These are phyloP conservation scores for Uropetala carovei DNA, from an alignment of 2,888 invertebrate species.

Conservation along the genomic window DNA sequence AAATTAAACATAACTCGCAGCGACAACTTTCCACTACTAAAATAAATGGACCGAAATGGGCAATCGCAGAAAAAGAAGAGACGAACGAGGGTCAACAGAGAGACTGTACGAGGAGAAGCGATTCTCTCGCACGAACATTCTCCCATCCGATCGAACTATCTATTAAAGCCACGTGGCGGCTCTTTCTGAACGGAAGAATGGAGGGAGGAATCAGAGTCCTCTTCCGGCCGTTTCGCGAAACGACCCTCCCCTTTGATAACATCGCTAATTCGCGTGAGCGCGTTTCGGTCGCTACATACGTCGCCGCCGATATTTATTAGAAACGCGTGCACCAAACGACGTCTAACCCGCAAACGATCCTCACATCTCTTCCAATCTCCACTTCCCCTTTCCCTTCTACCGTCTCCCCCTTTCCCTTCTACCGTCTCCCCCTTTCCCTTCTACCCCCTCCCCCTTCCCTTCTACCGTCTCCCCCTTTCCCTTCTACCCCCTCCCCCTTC, in stretches of 20 bases:
- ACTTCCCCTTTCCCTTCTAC: not conserved
- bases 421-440: not conserved
- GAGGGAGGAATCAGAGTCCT: conserved; percentile 11
- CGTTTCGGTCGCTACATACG: not conserved
- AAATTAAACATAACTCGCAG: too few species aligned
- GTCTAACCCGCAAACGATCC: conserved; percentile 15
- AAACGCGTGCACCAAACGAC: conserved; percentile 17
- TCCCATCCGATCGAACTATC: not conserved
- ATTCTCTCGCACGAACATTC: not conserved
- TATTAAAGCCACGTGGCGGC: not conserved
- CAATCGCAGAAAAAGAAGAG: too few species aligned
- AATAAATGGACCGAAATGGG: too few species aligned
- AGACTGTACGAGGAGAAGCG: not conserved
- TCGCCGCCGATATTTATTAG: conserved; percentile 6
- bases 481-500: not conserved
- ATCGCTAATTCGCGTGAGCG: conserved; percentile 13
- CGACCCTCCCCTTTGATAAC: not conserved
- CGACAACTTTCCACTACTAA: too few species aligned
- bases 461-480: not conserved
- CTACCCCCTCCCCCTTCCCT: not conserved
- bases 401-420: not conserved
- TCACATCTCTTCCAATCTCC: not conserved
- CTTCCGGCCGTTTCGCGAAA: conserved; percentile 32
- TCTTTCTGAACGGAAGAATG: not conserved
- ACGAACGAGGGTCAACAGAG: too few species aligned